phyloP scores from a whole-genome alignment of 2,888 invertebrate genomes.

The Machimus atricapillus region DNA sequence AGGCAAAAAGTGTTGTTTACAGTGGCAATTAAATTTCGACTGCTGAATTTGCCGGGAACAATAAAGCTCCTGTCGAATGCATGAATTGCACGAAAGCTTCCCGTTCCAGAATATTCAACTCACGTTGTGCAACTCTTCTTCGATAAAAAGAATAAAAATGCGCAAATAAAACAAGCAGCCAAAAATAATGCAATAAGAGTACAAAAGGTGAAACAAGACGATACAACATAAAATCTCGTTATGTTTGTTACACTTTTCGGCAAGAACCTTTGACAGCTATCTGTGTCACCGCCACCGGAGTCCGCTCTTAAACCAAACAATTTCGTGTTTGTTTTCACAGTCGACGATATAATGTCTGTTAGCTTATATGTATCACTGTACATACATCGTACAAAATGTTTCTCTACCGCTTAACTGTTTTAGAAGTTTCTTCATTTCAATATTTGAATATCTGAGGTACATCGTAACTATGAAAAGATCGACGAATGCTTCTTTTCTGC shows the following conservation, averaged over 20 bases:
- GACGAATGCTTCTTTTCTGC: no score
- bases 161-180: not conserved
- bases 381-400: not conserved
- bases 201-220: not conserved
- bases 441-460: not conserved
- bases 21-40: slow-evolving; percentile 30
- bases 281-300: not conserved
- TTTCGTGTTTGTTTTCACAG: not conserved
- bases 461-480: not conserved
- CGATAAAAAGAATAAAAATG: not conserved
- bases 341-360: not conserved
- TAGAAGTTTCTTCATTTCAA: not conserved
- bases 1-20: slow-evolving; percentile 14
- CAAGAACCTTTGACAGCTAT: not conserved
- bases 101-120: not conserved
- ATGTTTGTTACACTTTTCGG: not conserved
- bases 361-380: not conserved
- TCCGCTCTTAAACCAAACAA: not conserved
- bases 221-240: not conserved
- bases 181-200: not conserved
- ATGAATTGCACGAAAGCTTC: slow-evolving; percentile 28
- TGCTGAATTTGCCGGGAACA: slow-evolving; percentile 14
- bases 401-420: not conserved
- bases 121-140: not conserved
- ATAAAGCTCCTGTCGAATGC: slow-evolving; percentile 23